Base-by-base conservation (phyloP, 37 sponge, comb jelly and placozoan genomes). In the Petrosia ficiformis region DNA sequence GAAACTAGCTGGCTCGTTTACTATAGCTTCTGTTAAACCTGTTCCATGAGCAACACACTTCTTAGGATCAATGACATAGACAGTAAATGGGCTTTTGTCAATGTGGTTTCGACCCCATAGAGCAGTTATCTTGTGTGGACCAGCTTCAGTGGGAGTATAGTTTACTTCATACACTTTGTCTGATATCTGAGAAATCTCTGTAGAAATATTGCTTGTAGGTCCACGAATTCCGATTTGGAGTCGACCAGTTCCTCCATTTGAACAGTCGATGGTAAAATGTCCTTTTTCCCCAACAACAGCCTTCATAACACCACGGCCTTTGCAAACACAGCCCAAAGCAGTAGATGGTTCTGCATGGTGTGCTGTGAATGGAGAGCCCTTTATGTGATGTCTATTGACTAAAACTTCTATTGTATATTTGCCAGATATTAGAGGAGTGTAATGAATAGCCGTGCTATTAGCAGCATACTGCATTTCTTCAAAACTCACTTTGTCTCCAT, bases 211-310 rank as follows among this genome's bases (percentile, higher is more conserved):
- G 0, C 82, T 80, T 37, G 25, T 61, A 24, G 94, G 94, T 3
- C 87, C 82, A 5, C 57, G 65, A 8, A 88, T 73, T 3, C 80
- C 79, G 19, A 82, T 90, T 28, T 42, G 33, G 0, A 85, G 72
- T 31, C 77, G 48, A 0, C 94, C 94, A 28, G 90, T 79, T 2
- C 94, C 94, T 0, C 86, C 94, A 19, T 71, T 72, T 44, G 75
- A 86, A 56, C 91, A 89, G 56, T 86, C 68, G 36, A 89, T 84
- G 25, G 73, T 44, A 73, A 93, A 89, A 24, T 59, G 63, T 8
- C 81, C 59, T 32, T 58, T 73, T 32, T 89, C 77, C 1, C 84
- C 77, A 39, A 86, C 94, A 11, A 41, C 57, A 0, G 76, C 80
- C 21, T 70, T 83, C 6, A 21, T 28, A 21, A 91, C 42, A 28